Evolutionary conservation across 1,140 invertebrate species (phyloP).

Genomic region (Camponotus pennsylvanicus): DNA sequence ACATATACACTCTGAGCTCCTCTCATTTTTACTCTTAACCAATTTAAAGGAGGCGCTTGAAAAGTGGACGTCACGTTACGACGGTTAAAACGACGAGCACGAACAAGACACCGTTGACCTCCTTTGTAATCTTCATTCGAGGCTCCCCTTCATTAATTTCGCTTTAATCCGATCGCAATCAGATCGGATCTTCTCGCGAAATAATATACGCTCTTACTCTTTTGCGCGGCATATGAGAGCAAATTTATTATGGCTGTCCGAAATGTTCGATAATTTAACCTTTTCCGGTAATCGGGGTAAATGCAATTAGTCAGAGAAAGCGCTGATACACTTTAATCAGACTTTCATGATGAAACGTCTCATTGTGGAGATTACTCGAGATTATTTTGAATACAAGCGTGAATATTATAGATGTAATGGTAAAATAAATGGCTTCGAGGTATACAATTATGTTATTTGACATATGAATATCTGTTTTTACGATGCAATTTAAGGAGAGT

Average conservation of each 20-base stretch:
- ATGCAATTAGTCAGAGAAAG: conserved; percentile 55
- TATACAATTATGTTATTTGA: conserved; percentile 17
- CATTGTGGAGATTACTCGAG: conserved; percentile 14
- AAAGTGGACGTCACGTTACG: conserved; percentile 57
- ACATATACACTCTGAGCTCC: background rate
- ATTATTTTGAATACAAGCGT: background rate
- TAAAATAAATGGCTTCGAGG: conserved; percentile 8
- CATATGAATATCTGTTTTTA: background rate
- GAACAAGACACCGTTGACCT: conserved; percentile 69
- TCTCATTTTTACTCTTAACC: conserved; percentile 51
- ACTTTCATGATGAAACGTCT: conserved; percentile 4
- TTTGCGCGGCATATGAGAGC: conserved; percentile 20
- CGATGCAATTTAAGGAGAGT: no score
- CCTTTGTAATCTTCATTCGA: conserved; percentile 69
- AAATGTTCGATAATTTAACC: conserved; percentile 42
- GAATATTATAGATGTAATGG: conserved; percentile 6
- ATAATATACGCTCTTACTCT: conserved; percentile 61
- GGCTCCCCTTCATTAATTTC: conserved; percentile 57
- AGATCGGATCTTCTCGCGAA: conserved; percentile 61
- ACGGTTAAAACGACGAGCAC: conserved; percentile 60
- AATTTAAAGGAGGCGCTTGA: conserved; percentile 47
- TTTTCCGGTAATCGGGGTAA: conserved; percentile 29
- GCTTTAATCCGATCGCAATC: conserved; percentile 65
- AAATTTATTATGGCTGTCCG: conserved; percentile 26
- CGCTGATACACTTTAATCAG: conserved; percentile 29